Evolutionary conservation across 2,113 vertebrate genomes (phyloP).

Genomic region (Saguinus imperator): DNA sequence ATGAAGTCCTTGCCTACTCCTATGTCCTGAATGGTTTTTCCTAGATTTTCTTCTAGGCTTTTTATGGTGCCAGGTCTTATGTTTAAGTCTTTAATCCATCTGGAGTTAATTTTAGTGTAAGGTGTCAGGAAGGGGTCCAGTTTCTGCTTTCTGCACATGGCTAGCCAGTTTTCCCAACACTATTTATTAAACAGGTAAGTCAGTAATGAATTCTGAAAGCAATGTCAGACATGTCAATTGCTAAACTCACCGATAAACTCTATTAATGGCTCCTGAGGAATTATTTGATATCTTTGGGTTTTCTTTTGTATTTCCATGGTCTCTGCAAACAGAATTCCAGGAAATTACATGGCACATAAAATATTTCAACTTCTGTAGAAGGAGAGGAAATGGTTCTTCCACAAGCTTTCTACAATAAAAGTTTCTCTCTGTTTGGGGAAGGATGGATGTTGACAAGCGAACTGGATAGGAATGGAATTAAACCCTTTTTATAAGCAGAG

Average conservation of each 20-base stretch:
- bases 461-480: constrained; percentile 2
- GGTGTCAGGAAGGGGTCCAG: no score
- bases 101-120: no score
- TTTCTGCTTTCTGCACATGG: no score
- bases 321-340: background rate
- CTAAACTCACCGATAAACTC: background rate
- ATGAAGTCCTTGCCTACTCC: no score
- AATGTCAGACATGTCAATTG: background rate
- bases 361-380: background rate
- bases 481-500: background rate
- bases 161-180: no score
- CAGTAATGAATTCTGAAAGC: background rate
- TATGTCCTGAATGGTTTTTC: no score
- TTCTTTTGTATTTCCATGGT: background rate
- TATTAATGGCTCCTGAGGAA: background rate
- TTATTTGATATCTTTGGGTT: background rate
- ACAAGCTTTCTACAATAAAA: background rate
- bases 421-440: background rate
- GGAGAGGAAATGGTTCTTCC: background rate
- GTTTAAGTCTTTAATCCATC: no score
- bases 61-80: no score
- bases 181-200: no score
- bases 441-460: background rate
- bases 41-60: no score
- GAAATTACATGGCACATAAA: background rate